Conservation (phyloP, 2,113 vertebrate species). For the Corythoichthys intestinalis region DNA sequence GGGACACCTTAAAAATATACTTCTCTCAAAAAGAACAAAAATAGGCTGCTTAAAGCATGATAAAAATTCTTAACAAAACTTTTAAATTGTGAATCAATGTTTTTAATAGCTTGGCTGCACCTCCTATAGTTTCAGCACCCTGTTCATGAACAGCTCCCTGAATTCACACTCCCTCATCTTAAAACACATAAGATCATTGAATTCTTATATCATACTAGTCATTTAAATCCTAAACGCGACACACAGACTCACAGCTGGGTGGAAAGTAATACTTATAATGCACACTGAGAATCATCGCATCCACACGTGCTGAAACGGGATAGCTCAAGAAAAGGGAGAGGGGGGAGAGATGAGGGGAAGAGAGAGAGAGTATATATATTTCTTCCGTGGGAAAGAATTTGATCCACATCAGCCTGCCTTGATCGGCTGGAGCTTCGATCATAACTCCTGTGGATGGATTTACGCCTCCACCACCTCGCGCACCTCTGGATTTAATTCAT, state of each 20-base stretch:
- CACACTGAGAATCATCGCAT: neutral
- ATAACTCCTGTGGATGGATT: conserved; percentile 43
- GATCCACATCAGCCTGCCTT: conserved; percentile 45
- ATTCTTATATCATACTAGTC: neutral
- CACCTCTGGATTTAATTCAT: conserved; percentile 29
- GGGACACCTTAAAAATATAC: neutral
- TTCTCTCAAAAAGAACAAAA: neutral
- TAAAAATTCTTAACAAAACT: neutral
- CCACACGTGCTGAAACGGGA: neutral
- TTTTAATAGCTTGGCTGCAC: conserved; percentile 3
- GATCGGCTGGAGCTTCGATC: conserved; percentile 28
- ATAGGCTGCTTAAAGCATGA: neutral
- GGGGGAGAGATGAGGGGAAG: neutral
- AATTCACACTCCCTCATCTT: conserved; percentile 15
- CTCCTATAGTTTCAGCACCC: conserved; percentile 54
- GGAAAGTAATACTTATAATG: neutral
- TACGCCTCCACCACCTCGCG: conserved; percentile 18
- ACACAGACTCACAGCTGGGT: neutral
- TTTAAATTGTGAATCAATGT: neutral
- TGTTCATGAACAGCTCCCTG: conserved; percentile 47
- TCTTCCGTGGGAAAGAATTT: conserved; percentile 37
- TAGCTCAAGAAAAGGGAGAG: neutral
- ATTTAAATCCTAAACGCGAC: neutral
- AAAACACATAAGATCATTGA: neutral
- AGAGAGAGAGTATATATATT: conserved; percentile 12